Base-by-base conservation (phyloP, 2,113 vertebrate genomes). In the Neoarius graeffei region DNA sequence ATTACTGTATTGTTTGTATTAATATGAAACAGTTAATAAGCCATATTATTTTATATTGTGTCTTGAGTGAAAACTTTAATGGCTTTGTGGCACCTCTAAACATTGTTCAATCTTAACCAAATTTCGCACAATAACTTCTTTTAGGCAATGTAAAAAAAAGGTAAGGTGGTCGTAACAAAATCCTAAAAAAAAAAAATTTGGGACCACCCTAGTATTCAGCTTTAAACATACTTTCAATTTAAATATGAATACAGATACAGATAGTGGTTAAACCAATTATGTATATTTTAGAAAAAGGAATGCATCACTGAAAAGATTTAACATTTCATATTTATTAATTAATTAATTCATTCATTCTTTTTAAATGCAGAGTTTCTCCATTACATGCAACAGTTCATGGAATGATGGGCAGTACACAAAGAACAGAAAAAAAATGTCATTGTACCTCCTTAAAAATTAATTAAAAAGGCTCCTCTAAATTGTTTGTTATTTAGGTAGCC, bases 341-440 rank as follows among this genome's bases (percentile, higher is more conserved):
- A 73, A 42, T 42, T 20, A 10, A 14, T 71, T 60, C 1, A 59
- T 60, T 1, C 5, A 64, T 64, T 54, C 52, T 30, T 71, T 74
- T 74, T 73, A 19, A 74, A 74, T 77, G 48, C 19, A 25, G 42
- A 92, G 89, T 89, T 86, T 92, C 92, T 92, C 89, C 88, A 92
- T 86, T 85, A 91, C 91, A 85, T 91, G 94, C 92, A 93, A 93
- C 92, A 92, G 92, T 90, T 93, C 90, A 91, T 94, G 57, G 90
- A 90, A 88, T 92, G 93, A 93, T 92, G 89, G 90, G 90, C 92
- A 86, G 89, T 90, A 94, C 90, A 94, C 90, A 88, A 88, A 89
- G 87, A 90, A 89, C 35, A 84, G 89, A 89, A 91, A 92, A 48
- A 73, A 92, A 84, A 81, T 79, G 88, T 90, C 88, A 89, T 90